Percentiles rank a stretch among this genome's conserved stretches.
phyloP scores from a whole-genome alignment of 2,113 vertebrate species.

The Cavia aperea region DNA sequence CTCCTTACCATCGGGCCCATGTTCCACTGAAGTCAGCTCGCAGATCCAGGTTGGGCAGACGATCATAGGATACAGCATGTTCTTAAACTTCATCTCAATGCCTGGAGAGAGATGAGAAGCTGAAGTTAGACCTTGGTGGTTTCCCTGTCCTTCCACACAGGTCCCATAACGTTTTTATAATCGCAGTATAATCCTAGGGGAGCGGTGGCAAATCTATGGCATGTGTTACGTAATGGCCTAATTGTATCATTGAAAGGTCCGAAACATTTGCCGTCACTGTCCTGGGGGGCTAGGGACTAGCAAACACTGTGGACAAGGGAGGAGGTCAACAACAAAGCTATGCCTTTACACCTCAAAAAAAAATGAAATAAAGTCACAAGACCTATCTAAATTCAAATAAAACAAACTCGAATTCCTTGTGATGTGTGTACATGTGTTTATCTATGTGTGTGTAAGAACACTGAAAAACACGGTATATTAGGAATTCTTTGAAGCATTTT shows the following conservation, averaged over 20 bases:
- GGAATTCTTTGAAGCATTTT: neutral
- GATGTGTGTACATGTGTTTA: neutral
- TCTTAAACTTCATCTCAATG: slow-evolving; percentile 95
- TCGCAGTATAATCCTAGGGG: neutral
- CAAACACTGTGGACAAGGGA: neutral
- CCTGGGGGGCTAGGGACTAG: neutral
- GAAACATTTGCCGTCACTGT: neutral
- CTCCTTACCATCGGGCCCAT: slow-evolving; percentile 81
- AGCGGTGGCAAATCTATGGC: neutral
- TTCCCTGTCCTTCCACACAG: too few species aligned
- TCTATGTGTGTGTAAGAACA: neutral
- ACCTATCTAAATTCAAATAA: neutral
- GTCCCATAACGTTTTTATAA: rapidly evolving
- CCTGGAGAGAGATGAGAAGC: slow-evolving; percentile 73
- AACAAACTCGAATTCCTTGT: neutral
- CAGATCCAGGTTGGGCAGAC: slow-evolving; percentile 86
- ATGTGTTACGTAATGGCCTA: rapidly evolving
- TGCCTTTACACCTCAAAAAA: neutral
- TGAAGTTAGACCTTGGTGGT: neutral
- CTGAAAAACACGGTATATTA: neutral
- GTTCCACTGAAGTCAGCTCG: slow-evolving; percentile 83
- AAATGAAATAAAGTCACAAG: neutral
- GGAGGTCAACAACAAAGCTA: neutral
- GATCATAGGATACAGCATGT: slow-evolving; percentile 88
- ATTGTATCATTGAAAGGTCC: neutral